Evolutionary conservation across 2,113 vertebrate genomes (phyloP).

Genomic region (Hydrochoerus hydrochaeris): DNA sequence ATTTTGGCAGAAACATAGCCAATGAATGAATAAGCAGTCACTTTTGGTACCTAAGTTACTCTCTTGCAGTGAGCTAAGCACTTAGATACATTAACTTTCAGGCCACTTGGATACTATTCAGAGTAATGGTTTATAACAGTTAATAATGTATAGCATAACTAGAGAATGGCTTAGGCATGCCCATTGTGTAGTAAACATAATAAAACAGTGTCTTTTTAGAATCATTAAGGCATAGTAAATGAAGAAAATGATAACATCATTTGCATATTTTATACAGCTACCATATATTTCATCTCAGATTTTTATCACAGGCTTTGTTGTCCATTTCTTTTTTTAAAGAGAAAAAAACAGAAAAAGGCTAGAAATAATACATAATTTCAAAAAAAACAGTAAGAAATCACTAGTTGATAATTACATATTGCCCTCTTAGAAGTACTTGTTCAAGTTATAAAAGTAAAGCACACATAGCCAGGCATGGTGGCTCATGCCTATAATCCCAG

Average conservation of each 20-base stretch:
- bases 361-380: too few species aligned
- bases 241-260: conserved; percentile 52
- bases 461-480: too few species aligned
- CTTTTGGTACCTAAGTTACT: conserved; percentile 48
- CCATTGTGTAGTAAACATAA: conserved; percentile 81
- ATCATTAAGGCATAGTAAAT: conserved; percentile 72
- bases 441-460: too few species aligned
- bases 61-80: conserved; percentile 63
- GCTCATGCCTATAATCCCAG: too few species aligned
- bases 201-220: conserved; percentile 76
- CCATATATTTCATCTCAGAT: conserved; percentile 46
- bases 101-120: conserved; percentile 78
- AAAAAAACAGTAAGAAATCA: too few species aligned
- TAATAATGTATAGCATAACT: conserved; percentile 83
- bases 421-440: too few species aligned
- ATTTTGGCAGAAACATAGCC: neutral
- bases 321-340: neutral
- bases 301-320: conserved; percentile 12
- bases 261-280: conserved; percentile 38
- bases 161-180: conserved; percentile 75
- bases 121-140: conserved; percentile 82
- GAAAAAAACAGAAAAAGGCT: too few species aligned
- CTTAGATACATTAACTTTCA: conserved; percentile 78
- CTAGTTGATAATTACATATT: too few species aligned
- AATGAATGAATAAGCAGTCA: conserved; percentile 40